Evolutionary conservation across 1,140 invertebrate species (phyloP), one percentile per base, ranked within the genome.

Genomic region (Temnothorax longispinosus): DNA sequence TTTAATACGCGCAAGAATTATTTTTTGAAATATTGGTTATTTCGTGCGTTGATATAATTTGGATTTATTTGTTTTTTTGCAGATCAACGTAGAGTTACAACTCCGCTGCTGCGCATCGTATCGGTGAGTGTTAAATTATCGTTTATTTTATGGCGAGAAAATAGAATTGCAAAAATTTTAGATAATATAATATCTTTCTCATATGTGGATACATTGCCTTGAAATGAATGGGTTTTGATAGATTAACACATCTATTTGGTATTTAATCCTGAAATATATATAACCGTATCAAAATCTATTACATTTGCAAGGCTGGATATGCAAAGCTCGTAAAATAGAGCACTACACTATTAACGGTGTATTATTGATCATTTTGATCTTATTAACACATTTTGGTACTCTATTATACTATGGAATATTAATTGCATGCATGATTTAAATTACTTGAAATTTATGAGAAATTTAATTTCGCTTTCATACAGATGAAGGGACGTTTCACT

Each of bases 341-440:
- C 32, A 15, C 21, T 21, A 21, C 13, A 64, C 7, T 64, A n/a
- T 3, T 38, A 64, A 64, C 15, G 10, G 21, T 8, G 32, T 15
- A 65, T 38, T 65, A 65, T 38, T 38, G 13, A 7, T 64, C 35
- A 65, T 0, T n/a, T 65, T 65, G 8, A 65, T 65, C 1, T 38
- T 65, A 38, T 38, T 65, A n/a, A 38, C 11, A 35, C 6, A n/a
- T n/a, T 54, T 54, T 54, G 6, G 6, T 41, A n/a, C 38, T 8
- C 38, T n/a, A 32, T 65, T 65, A n/a, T 65, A 7, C 62, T n/a
- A 65, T 3, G 18, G 27, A 65, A 65, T 65, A 65, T 65, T 65
- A 38, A 65, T 65, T 8, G 0, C n/a, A n/a, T 21, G 15, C 15
- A 10, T 27, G 38, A 41, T 3, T 41, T 18, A 15, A 38, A 11